Base-by-base conservation (phyloP, 1,140 invertebrate genomes). In the Saxidomus purpurata region DNA sequence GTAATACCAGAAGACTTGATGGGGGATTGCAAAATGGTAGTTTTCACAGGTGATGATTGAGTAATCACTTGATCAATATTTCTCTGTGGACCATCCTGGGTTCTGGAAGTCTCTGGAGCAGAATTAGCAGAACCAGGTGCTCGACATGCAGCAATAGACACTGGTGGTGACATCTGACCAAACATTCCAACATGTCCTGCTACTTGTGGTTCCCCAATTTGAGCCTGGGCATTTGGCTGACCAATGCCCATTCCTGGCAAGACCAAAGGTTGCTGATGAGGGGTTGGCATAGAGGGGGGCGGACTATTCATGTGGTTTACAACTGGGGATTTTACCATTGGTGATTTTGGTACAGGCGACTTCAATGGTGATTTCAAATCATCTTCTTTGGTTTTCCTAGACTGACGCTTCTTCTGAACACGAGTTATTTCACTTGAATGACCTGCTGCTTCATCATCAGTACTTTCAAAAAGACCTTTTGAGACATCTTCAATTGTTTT, bases 401-500 rank as follows among this genome's bases (percentile, higher is more conserved):
- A 34, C 38, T 81, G 81, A 43, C 59, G 47, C 47, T 52, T 89
- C 59, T 83, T 89, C 25, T 77, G 69, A 17, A 61, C 28, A 49
- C 38, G 77, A 52, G 69, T 28, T 63, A 52, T 81, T 69, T 85
- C 69, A 28, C n/a, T 76, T 28, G 81, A 34, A 87, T 67, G 74
- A 40, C 11, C 38, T 38, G 25, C 77, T 25, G 80, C 13, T 55
- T 89, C 89, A 28, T 86, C 91, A 80, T 92, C 90, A 71, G 67
- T 49, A 22, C 76, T 89, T 34, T 94, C 93, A 92, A 95, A 95
- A 40, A 93, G 91, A 17, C 95, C 95, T 87, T 95, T 95, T 11
- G 94, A 93, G 0, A 95, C 95, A 71, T 94, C 93, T 43, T 95
- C 93, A 79, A 95, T 95, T 59, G 95, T 93, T 43, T 87, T 91